Base-by-base conservation (phyloP, 2,113 vertebrate genomes). In the Anhinga rufa region DNA sequence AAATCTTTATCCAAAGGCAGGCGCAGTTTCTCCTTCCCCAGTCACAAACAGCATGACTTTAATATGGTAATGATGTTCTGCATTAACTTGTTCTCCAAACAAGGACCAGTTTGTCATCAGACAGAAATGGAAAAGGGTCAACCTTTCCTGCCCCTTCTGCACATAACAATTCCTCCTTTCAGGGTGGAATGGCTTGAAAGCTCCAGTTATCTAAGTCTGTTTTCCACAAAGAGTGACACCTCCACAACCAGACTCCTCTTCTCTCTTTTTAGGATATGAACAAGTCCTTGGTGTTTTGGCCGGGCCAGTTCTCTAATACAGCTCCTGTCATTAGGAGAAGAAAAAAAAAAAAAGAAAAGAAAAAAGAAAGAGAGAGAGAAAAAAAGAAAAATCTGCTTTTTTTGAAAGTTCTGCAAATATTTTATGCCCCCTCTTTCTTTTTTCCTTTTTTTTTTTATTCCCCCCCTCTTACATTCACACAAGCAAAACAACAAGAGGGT, bases 401-500 rank as follows among this genome's bases (percentile, higher is more conserved):
- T 94, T 70, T 6, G 79, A 93, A 98, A 98, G 95, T 98, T 98
- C 96, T 79, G 49, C 60, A 86, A 95, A 97, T 97, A 96, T 97
- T 87, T 96, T 96, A 97, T 97, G 92, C 75, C 82, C 95, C 61
- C 93, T 96, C 92, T 96, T 96, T 95, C 93, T 65, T 79, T 38
- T 52, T 64, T 70, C 9, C 8, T 9, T 58, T 49, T 38, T 75
- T 66, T 85, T 22, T 54, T 76, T 36, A 20, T 34, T 21, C 6
- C 28, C 36, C 44, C 7, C 32, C 71, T 92, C 78, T 58, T 97
- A 96, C 96, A 97, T 97, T 98, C 98, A 97, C 96, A 97, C 92
- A 83, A 97, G 97, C 96, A 98, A 98, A 98, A 98, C 98, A 98
- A 98, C 98, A 98, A 98, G 98, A 98, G 81, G 97, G 97, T 98